Conservation (phyloP, 2,113 vertebrate genomes). For the Oncorhynchus nerka region DNA sequence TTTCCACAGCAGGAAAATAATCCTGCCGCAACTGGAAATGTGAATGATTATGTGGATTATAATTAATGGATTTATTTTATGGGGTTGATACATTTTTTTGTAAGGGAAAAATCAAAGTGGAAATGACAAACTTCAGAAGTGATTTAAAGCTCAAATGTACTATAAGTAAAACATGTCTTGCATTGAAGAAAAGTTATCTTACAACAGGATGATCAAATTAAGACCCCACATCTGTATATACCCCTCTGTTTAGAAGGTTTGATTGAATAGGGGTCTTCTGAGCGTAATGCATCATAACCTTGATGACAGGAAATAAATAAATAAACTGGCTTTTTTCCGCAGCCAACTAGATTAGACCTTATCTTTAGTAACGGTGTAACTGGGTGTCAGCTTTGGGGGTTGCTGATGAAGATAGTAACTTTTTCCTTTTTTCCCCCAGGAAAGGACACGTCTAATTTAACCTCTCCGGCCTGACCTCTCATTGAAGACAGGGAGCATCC, state of each 20-base stretch:
- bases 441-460: conserved; percentile 69
- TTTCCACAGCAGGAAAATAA: no score
- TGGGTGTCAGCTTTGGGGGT: conserved; percentile 58
- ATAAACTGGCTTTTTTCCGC: conserved; percentile 46
- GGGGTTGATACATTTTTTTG: no score
- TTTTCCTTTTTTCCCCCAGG: conserved; percentile 45
- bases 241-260: conserved; percentile 21
- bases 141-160: no score
- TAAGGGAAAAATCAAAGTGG: no score
- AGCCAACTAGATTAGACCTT: conserved; percentile 72
- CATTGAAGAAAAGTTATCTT: no score
- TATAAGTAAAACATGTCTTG: no score
- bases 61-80: no score
- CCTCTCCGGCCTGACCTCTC: conserved; percentile 41
- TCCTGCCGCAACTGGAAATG: no score
- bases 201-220: no score
- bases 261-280: conserved; percentile 43
- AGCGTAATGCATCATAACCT: conserved; percentile 62
- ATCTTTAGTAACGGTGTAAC: conserved; percentile 71
- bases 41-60: no score
- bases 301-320: conserved; percentile 70
- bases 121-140: no score
- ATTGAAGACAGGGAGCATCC: conserved; percentile 61
- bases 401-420: conserved; percentile 71
- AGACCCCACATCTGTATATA: no score